Evolutionary conservation across 2,888 invertebrate species (phyloP), one percentile per base, ranked within the genome.

Genomic region (Campoplex capitator): DNA sequence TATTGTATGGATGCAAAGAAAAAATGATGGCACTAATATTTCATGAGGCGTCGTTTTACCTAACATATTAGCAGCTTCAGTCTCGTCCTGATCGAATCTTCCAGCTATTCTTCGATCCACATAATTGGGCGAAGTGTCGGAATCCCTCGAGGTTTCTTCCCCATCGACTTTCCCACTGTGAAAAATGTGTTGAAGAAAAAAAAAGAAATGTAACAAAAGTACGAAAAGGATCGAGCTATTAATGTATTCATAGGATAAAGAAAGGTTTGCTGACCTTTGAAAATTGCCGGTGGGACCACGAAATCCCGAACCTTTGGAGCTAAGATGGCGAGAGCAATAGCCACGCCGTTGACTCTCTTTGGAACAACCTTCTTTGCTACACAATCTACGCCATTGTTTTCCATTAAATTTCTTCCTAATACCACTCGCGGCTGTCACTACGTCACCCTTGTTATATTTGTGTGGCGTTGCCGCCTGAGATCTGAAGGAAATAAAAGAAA

Each of bases 351-450:
- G 99, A 92, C 99, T 99, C 96, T 99, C 99, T 95, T 98, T 98
- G 56, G 97, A 97, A 95, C 99, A 99, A 82, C 98, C 98, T 92
- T 98, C 98, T 94, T 98, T 98, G 85, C 99, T 99, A 95, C 99
- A 99, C 88, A 99, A 96, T 91, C 99, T 96, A 88, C 99, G 96
- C 99, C 99, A 99, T 94, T 99, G 99, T 95, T 99, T 99, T 56
- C 99, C 99, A 95, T 99, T 99, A 95, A 99, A 99, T 95, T 99
- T 99, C 95, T 99, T 99, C 18, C 99, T 96, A 91, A 99, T 99
- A 89, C 99, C 99, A 91, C 98, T 98, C 4, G 98, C 98, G 74
- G 98, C 98, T 6, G 97, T 97, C 54, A 98, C 98, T 83, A 99
- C 98, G 95, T 99, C 99, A 89, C 99, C 99, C 95, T 99, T 99